A percentile compares a stretch with the other conserved stretches of the same genome.
Evolutionary conservation across 2,888 invertebrate genomes (phyloP).

Genomic region (Stictocephala bisonia): DNA sequence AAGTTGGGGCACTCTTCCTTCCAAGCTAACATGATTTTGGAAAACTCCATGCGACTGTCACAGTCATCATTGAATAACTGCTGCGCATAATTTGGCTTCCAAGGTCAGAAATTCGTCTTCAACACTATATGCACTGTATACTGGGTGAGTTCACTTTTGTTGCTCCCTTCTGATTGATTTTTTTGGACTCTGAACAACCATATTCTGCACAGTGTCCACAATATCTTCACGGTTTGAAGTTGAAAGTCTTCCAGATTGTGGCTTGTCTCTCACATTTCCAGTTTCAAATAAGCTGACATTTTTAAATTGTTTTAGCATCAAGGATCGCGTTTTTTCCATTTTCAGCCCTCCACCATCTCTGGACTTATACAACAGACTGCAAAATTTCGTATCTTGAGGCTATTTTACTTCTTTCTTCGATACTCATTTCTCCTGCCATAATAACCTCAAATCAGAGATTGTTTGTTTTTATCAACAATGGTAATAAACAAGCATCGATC

Average conservation of each 20-base stretch:
- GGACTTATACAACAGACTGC: constrained; percentile 18
- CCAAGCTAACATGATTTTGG: constrained; percentile 30
- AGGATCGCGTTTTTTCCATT: constrained; percentile 11
- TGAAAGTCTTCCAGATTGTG: constrained; percentile 16
- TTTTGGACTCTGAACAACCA: background rate
- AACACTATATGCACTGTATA: constrained; percentile 21
- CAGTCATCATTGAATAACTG: constrained; percentile 18
- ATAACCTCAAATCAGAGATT: too few species aligned
- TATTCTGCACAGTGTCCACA: background rate
- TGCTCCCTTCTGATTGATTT: constrained; percentile 4
- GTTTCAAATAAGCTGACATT: background rate
- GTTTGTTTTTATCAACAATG: too few species aligned
- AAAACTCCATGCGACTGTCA: constrained; percentile 16
- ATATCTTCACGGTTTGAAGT: constrained; percentile 6
- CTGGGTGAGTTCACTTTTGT: constrained; percentile 8
- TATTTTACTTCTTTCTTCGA: constrained; percentile 10
- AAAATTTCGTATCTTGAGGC: constrained; percentile 25
- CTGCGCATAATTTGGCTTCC: constrained; percentile 29
- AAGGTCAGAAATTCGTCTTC: constrained; percentile 13
- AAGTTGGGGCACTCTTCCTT: constrained; percentile 5
- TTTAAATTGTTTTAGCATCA: constrained; percentile 13
- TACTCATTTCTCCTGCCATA: background rate
- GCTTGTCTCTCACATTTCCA: constrained; percentile 12
- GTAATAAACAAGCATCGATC: too few species aligned
- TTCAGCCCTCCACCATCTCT: constrained; percentile 26